Evolutionary conservation across 2,888 invertebrate species (phyloP), one percentile per base, ranked within the genome.

Genomic region (Stenichneumon culpator): DNA sequence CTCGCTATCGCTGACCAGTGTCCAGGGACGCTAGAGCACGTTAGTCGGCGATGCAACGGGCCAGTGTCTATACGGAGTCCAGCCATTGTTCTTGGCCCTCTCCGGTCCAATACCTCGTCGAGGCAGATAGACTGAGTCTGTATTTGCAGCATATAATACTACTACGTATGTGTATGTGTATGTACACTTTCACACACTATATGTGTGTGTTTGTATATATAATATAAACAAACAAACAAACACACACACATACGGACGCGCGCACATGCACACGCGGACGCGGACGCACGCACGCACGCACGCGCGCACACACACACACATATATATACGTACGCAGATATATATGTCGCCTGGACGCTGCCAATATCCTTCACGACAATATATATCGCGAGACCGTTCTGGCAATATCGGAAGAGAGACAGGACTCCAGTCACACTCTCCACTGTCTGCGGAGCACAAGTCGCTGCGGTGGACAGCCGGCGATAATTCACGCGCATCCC

Each of bases 401-500:
- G 87, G 81, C 81, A 86, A 87, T 87, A 87, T 88, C 84, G 86
- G 82, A 47, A 63, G 86, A 75, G 80, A 32, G 63, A 32, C 28
- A 60, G 86, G 68, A 72, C 57, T 28, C 50, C 65, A 52, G 65
- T 84, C 82, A 74, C 82, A 67, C 79, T 79, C 78, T 82, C 52
- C 50, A 44, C 28, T 28, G 77, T 77, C 68, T 60, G 83, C 81
- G 84, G 78, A 84, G 86, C 87, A 63, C 63, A 86, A 87, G 86
- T 79, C 87, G 86, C 89, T 90, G 91, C 87, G 83, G 80, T 88
- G 88, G 92, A 89, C 92, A 90, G 87, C 70, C 87, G 87, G 88
- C 88, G 91, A 92, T 92, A 92, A 91, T 89, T 91, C 90, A 89
- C 86, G 87, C 89, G 89, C 83, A 75, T 84, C 86, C 83, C 73